Percentiles rank a stretch among this genome's conserved stretches.
phyloP scores from a whole-genome alignment of 2,113 vertebrate species.

The Catharus minimus region DNA sequence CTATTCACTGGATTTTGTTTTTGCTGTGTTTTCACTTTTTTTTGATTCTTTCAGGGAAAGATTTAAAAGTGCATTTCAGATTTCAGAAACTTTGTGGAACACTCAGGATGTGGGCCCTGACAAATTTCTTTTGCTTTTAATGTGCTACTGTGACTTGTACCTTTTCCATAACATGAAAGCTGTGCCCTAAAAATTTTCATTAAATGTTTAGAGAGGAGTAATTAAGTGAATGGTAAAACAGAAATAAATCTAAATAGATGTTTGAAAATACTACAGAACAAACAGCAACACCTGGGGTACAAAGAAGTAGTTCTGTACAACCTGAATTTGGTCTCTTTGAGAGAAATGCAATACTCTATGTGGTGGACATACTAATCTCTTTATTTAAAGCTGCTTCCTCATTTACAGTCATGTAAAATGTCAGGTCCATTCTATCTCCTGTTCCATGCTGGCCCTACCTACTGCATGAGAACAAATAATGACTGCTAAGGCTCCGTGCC shows the following conservation, averaged over 20 bases:
- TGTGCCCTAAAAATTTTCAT: neutral
- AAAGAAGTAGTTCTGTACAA: constrained; percentile 34
- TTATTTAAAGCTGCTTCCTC: constrained; percentile 58
- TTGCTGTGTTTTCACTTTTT: neutral
- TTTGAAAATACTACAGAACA: constrained; percentile 49
- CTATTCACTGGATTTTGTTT: neutral
- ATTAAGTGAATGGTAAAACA: constrained; percentile 29
- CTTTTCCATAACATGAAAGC: neutral
- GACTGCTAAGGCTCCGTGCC: constrained; percentile 5
- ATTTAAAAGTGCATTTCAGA: neutral
- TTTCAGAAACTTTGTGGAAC: neutral
- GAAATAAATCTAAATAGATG: constrained; percentile 48
- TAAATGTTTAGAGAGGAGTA: constrained; percentile 14
- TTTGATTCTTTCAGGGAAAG: neutral
- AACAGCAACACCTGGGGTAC: constrained; percentile 7
- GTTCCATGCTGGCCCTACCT: constrained; percentile 4
- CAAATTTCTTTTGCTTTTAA: neutral
- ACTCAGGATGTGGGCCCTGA: rapidly evolving
- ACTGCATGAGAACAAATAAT: constrained; percentile 56
- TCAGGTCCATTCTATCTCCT: constrained; percentile 19
- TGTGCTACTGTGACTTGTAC: neutral
- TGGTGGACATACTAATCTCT: constrained; percentile 36
- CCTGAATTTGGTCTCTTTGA: constrained; percentile 26
- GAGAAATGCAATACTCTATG: constrained; percentile 34
- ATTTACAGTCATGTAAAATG: constrained; percentile 42